These are phyloP conservation scores for Strigamia maritima DNA, from an alignment of 2,888 invertebrate genomes.

Conservation along the genomic window DNA sequence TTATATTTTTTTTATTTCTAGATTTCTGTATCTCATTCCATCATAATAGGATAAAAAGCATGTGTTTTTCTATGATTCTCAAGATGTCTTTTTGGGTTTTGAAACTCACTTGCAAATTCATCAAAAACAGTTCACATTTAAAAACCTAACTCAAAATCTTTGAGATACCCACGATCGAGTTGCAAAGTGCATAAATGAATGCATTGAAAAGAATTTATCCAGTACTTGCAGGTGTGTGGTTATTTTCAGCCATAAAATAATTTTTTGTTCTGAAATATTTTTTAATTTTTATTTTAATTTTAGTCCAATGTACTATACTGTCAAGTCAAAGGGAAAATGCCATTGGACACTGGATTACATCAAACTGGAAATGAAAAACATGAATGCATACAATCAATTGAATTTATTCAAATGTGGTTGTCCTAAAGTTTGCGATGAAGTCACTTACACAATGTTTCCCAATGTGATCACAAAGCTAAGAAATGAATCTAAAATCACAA, in stretches of 20 bases:
- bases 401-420: background rate
- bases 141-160: background rate
- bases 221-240: background rate
- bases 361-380: background rate
- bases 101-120: background rate
- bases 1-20: too few relatives aligned
- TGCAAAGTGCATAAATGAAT: background rate
- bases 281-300: too few relatives aligned
- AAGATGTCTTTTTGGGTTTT: background rate
- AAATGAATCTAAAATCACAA: background rate
- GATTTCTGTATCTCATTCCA: too few relatives aligned
- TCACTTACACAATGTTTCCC: background rate
- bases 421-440: background rate
- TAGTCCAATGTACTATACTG: background rate
- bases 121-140: background rate
- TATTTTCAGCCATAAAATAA: background rate
- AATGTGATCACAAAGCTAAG: background rate
- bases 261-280: too few relatives aligned
- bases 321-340: background rate
- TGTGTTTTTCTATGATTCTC: background rate
- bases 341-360: background rate
- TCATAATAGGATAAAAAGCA: too few relatives aligned
- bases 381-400: background rate
- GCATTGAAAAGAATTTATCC: background rate
- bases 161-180: background rate